These are phyloP conservation scores for Chamaetylas fuelleborni DNA, from an alignment of 2,113 vertebrate species.

Conservation along the genomic window DNA sequence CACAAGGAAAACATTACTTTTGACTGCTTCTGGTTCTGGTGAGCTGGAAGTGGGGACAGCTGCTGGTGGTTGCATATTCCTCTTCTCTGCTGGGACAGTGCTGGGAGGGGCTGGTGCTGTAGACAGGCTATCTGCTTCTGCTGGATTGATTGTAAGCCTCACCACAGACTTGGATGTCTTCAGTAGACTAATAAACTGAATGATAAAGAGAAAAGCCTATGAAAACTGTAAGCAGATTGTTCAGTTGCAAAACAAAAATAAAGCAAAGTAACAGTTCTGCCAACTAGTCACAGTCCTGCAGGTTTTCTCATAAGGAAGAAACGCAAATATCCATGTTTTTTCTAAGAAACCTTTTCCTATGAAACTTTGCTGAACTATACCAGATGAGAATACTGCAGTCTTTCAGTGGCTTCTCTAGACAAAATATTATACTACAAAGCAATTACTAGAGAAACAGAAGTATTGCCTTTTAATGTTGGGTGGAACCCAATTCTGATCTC, in stretches of 20 bases:
- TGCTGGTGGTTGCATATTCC: conserved; percentile 36
- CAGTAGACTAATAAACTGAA: conserved; percentile 81
- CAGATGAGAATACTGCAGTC: background rate
- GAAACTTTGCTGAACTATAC: background rate
- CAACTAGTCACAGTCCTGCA: background rate
- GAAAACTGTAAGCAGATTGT: background rate
- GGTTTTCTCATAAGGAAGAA: background rate
- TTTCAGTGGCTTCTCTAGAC: background rate
- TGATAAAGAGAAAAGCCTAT: background rate
- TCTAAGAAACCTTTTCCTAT: background rate
- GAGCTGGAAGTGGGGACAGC: conserved; percentile 17
- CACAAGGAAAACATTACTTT: conserved; percentile 73
- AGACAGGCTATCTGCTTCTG: conserved; percentile 44
- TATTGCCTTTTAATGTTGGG: background rate
- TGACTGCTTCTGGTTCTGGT: conserved; percentile 74
- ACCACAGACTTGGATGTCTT: conserved; percentile 76
- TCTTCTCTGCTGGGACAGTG: conserved; percentile 41
- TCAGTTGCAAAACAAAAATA: background rate
- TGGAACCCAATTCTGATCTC: background rate
- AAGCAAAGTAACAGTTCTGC: background rate
- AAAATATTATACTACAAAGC: background rate
- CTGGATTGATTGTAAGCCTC: conserved; percentile 78
- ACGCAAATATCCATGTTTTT: background rate
- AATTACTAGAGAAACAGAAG: background rate
- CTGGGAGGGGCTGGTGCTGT: conserved; percentile 3